A percentile compares a stretch with the other conserved stretches of the same genome.
phyloP scores from a whole-genome alignment of 2,113 vertebrate species.

The Eulemur macaco region DNA sequence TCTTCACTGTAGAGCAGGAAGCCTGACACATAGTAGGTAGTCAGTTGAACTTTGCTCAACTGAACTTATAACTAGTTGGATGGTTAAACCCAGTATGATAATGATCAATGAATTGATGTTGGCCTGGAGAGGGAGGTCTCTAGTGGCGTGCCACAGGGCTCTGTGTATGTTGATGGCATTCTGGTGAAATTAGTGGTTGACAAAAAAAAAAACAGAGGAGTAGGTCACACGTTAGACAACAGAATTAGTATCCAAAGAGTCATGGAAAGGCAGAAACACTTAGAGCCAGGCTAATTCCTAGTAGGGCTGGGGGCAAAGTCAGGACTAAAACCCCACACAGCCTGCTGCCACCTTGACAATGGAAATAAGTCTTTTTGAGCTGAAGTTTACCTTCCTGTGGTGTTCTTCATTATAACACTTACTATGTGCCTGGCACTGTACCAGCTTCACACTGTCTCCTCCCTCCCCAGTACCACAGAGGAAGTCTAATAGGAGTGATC shows the following conservation, averaged over 20 bases:
- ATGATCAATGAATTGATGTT: not conserved
- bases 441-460: not conserved
- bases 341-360: not conserved
- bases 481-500: not conserved
- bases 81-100: not conserved
- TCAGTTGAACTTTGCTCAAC: not conserved
- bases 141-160: not conserved
- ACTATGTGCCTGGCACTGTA: not conserved
- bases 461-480: not conserved
- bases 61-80: constrained; percentile 10
- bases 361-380: not conserved
- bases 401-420: not conserved
- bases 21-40: not conserved
- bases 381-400: not conserved
- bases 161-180: not conserved
- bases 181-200: constrained; percentile 6
- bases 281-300: not conserved
- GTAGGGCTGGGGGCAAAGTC: not conserved
- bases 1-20: not conserved
- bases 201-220: constrained; percentile 24
- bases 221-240: not conserved
- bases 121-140: not conserved
- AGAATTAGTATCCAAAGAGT: constrained; percentile 37
- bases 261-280: constrained; percentile 25
- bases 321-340: not conserved